phyloP scores from a whole-genome alignment of 2,113 vertebrate species.

The Loxodonta africana region DNA sequence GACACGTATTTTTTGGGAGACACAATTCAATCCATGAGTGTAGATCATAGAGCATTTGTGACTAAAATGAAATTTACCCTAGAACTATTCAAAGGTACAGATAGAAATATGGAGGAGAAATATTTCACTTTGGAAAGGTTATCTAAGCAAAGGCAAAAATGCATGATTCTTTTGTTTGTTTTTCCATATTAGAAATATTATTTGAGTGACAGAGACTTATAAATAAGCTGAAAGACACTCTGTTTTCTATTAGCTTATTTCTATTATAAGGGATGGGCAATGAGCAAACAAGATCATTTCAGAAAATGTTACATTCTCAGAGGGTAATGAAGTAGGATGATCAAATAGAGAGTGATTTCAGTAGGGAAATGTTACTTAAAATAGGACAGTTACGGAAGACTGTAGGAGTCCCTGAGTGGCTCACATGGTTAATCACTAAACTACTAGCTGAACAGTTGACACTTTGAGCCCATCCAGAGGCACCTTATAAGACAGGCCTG shows the following conservation, averaged over 20 bases:
- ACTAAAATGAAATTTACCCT: not conserved
- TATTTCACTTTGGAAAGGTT: not conserved
- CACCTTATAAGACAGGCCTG: not conserved
- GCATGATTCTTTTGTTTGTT: not conserved
- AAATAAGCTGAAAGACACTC: not conserved
- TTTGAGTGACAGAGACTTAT: not conserved
- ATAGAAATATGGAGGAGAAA: not conserved
- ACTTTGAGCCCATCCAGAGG: too few species aligned
- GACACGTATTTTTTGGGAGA: too few species aligned
- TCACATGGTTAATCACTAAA: too few species aligned
- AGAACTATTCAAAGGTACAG: not conserved
- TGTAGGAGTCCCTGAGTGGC: too few species aligned
- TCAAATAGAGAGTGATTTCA: not conserved
- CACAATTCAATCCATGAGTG: too few species aligned
- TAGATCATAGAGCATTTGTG: not conserved
- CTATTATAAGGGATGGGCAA: not conserved
- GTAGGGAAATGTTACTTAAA: not conserved
- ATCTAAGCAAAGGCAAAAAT: conserved; percentile 49
- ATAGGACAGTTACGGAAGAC: not conserved
- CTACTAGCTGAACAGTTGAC: too few species aligned
- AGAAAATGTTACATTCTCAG: conserved; percentile 2
- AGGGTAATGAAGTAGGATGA: not conserved
- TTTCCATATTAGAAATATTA: not conserved
- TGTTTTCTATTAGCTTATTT: not conserved
- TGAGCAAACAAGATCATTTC: not conserved